A percentile compares a stretch with the other conserved stretches of the same genome.
Conservation (phyloP, 2,888 invertebrate species). For the Ypsolopha sequella region DNA sequence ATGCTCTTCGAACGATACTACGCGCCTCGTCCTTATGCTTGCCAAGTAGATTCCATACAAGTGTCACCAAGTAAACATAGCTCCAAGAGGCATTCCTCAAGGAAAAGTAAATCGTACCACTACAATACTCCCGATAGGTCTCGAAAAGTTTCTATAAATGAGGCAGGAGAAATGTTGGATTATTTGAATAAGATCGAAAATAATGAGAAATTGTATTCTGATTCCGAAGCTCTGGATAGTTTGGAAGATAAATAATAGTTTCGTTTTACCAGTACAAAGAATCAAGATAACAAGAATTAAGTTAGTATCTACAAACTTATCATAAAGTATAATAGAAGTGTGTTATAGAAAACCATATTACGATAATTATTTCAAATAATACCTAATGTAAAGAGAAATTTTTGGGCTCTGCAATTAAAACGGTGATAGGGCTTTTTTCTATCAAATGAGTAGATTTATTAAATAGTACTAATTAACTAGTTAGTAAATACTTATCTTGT, state of each 20-base stretch:
- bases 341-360: neutral
- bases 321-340: too few species aligned
- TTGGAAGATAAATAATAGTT: conserved; percentile 13
- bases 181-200: conserved; percentile 47
- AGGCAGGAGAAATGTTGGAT: conserved; percentile 39
- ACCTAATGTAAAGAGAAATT: too few species aligned
- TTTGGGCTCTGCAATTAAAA: too few species aligned
- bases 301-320: too few species aligned
- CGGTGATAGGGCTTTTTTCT: too few species aligned
- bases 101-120: conserved; percentile 29
- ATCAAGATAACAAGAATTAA: too few species aligned
- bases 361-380: too few species aligned
- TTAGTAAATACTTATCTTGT: neutral
- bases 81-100: conserved; percentile 30
- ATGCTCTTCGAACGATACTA: conserved; percentile 79
- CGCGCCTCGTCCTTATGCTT: conserved; percentile 58
- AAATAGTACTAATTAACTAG: neutral
- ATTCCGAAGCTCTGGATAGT: conserved; percentile 37
- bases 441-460: neutral
- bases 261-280: too few species aligned
- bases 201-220: conserved; percentile 36
- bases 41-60: conserved; percentile 36
- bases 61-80: conserved; percentile 43
- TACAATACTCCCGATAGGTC: conserved; percentile 39
- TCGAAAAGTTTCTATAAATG: conserved; percentile 47